Evolutionary conservation across 2,888 invertebrate species (phyloP), one percentile per base, ranked within the genome.

Genomic region (Drosophila longiperda): DNA sequence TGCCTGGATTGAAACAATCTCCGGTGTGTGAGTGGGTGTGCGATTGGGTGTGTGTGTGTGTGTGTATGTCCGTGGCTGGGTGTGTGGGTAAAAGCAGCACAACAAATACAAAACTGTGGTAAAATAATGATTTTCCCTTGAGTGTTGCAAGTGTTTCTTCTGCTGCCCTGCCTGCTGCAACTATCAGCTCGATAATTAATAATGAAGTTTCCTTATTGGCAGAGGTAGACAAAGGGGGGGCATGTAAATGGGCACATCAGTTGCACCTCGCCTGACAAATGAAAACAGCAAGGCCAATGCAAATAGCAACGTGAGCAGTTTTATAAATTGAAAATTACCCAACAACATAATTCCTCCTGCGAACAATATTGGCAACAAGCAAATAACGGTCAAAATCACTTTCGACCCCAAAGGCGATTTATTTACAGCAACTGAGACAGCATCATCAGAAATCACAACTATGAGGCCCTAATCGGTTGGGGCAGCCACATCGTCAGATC

Each of bases 351-450:
- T 26, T 23, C 8, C 33, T 36, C n/a, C 38, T 29, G 26, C 33
- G 17, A n/a, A 20, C 49, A 11, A 17, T 20, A 60, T 58, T 64
- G 75, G 34, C 42, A 66, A 62, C 69, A 86, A 82, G 80, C 82
- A 87, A 88, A 90, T 87, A 86, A 82, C 87, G 82, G 88, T 80
- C 84, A 83, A 85, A 90, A 89, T 90, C 89, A 87, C 87, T 90
- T 87, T 82, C 78, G 87, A 87, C 89, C 87, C 74, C 87, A 73
- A 74, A 83, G 76, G 73, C 90, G 73, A 90, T 87, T 90, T 90
- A 83, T 62, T 55, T 52, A 50, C 54, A 64, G 50, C 45, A 57
- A 38, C 54, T 52, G 59, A 54, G 52, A 60, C 40, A 73, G 26
- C 45, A 36, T 15, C 36, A 49, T 32, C 49, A 63, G 69, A 78